Base-by-base conservation (phyloP, 2,888 invertebrate genomes). In the Nemotelus nigrinus region DNA sequence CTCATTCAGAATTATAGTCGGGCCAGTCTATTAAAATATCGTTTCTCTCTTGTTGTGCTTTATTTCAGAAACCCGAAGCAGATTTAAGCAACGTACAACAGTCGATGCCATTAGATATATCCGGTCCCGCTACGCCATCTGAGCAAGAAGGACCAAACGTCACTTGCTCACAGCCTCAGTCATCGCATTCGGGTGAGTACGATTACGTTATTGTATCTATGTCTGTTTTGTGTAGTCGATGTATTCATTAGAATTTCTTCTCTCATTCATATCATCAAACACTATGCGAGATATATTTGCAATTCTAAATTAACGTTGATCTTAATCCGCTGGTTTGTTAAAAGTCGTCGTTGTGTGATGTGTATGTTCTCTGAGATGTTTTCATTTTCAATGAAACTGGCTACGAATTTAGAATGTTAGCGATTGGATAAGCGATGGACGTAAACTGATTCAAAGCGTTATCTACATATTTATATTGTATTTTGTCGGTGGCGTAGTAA, bases 91-190 rank as follows among this genome's bases (percentile, higher is more conserved):
- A 84, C 77, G 87, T 87, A 4, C 86, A 85, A 81, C 87, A 87
- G 81, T 82, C 86, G 78, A 85, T 87, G 83, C 87, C 87, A 58
- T 82, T 87, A 80, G 87, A 87, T 81, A 87, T 87, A 81, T 86
- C 87, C 64, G 87, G 87, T 65, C 85, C 86, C n/a, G 77, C 79
- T 10, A 86, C 87, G 78, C 86, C 87, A 77, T 86, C 87, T 41
- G 87, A 87, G 79, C 87, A 87, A 80, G 87, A 87, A 81, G 85
- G 85, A 60, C 86, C 87, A 10, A 84, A 85, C 81, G 82, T 81
- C 70, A 82, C 81, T 75, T 82, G 82, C 68, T 82, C 83, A 39
- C 82, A 82, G 77, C 86, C 87, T 63, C 87, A 87, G 83, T 86
- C 87, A 65, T 85, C 87, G 76, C 87, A 87, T 82, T 86, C 87